Evolutionary conservation across 2,113 vertebrate species (phyloP).

Genomic region (Proteles cristata): DNA sequence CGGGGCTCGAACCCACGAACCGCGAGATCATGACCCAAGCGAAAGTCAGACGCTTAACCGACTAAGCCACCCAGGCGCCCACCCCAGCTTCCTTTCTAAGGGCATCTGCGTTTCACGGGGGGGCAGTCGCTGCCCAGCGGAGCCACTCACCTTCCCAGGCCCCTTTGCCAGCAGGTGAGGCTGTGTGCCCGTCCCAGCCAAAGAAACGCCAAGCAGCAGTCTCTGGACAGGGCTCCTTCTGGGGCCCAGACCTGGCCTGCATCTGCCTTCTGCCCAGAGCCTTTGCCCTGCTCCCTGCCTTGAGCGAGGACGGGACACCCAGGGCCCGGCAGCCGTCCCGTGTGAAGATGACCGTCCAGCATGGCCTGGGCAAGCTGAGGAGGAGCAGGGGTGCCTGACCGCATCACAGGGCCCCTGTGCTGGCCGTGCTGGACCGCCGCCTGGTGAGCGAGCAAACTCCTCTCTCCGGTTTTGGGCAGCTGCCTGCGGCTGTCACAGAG

Average conservation of each 20-base stretch:
- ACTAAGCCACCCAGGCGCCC: too few species aligned
- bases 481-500: not conserved
- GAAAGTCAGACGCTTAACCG: too few species aligned
- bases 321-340: not conserved
- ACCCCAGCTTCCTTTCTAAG: not conserved
- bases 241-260: not conserved
- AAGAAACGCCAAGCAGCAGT: not conserved
- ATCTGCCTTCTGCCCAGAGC: too few species aligned
- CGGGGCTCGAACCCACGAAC: too few species aligned
- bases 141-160: not conserved
- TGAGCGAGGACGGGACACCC: not conserved
- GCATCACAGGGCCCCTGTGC: fast-evolving
- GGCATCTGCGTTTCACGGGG: not conserved
- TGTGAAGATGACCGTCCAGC: not conserved
- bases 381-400: not conserved
- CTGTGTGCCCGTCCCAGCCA: not conserved
- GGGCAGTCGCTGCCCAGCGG: fast-evolving
- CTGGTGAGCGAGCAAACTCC: too few species aligned
- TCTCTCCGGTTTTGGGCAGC: not conserved
- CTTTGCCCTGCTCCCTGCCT: not conserved
- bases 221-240: not conserved
- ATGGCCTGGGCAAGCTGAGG: not conserved
- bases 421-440: fast-evolving
- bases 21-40: too few species aligned
- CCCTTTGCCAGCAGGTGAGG: not conserved